Percentiles rank a stretch among this genome's conserved stretches.
Conservation (phyloP, 2,113 vertebrate genomes). For the Calypte anna region DNA sequence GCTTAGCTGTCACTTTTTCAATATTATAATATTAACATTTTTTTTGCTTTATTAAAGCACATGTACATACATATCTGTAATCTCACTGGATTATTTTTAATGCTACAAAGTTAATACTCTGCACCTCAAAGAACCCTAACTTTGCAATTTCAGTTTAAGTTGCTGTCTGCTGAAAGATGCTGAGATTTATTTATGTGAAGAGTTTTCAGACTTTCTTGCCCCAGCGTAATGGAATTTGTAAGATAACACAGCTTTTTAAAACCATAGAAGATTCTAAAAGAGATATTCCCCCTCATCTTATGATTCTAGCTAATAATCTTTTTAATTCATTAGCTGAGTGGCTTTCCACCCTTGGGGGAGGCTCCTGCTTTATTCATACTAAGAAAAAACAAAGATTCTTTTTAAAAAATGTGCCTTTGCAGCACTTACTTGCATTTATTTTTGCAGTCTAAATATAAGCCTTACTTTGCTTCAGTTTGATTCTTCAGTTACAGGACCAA, state of each 20-base stretch:
- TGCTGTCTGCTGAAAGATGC: background rate
- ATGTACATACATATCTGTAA: background rate
- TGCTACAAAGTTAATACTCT: background rate
- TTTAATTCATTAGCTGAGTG: background rate
- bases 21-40: slow-evolving; percentile 1
- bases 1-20: slow-evolving; percentile 4
- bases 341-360: background rate
- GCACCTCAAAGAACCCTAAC: background rate
- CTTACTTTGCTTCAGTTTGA: background rate
- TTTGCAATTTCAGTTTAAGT: background rate
- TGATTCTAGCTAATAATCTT: background rate
- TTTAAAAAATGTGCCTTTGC: background rate
- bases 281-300: background rate
- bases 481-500: background rate
- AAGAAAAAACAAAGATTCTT: background rate
- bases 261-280: background rate
- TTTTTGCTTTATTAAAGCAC: background rate
- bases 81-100: background rate
- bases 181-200: background rate
- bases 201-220: background rate
- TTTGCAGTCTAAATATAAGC: background rate
- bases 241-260: background rate
- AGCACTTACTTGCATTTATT: background rate
- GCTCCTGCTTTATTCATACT: background rate
- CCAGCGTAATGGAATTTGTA: background rate